Evolutionary conservation across 23 tunicate species (phyloP).

Genomic region (Halocynthia roretzi): DNA sequence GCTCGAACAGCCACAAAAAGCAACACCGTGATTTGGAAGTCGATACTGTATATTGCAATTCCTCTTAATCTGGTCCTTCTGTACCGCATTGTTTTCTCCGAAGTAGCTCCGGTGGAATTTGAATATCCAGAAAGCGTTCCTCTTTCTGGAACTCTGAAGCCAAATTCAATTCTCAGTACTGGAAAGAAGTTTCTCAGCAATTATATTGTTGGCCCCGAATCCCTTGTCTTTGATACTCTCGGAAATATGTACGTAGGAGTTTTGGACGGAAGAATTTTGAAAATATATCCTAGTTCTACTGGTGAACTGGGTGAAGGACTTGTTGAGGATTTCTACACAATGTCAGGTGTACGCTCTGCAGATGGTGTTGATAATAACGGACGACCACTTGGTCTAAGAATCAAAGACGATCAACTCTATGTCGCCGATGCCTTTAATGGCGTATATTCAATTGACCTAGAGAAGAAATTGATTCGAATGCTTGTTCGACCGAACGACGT

Average conservation of each 20-base stretch:
- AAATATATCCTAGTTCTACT: constrained; percentile 15
- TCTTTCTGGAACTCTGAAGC: too few relatives aligned
- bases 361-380: background rate
- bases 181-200: too few relatives aligned
- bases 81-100: too few relatives aligned
- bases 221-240: background rate
- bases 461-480: background rate
- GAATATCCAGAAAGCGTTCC: too few relatives aligned
- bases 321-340: background rate
- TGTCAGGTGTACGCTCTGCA: background rate
- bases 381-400: background rate
- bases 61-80: too few relatives aligned
- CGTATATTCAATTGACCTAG: background rate
- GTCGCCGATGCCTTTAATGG: background rate
- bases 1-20: too few relatives aligned
- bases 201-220: constrained; percentile 5
- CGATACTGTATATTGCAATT: too few relatives aligned
- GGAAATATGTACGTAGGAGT: constrained; percentile 14
- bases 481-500: background rate
- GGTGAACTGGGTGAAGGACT: constrained; percentile 21
- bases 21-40: too few relatives aligned
- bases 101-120: too few relatives aligned
- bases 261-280: constrained; percentile 10
- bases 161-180: too few relatives aligned
- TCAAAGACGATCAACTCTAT: background rate